A percentile compares a stretch with the other conserved stretches of the same genome.
Evolutionary conservation across 2,797 vertebrate genomes (phyloP).

Genomic region (Psittacula echo): DNA sequence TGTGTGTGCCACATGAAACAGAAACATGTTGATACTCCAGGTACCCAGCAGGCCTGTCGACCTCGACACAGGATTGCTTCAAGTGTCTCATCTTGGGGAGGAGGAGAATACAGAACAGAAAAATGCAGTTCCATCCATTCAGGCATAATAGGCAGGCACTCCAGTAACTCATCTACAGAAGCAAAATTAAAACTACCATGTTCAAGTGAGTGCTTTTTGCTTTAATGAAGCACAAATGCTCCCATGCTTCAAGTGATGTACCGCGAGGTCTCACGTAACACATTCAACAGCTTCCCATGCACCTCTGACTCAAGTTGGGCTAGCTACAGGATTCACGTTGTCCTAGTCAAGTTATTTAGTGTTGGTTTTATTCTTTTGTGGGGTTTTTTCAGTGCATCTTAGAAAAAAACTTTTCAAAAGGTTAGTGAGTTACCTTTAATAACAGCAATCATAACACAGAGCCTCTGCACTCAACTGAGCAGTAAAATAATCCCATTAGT

Average conservation of each 20-base stretch:
- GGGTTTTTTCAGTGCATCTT: conserved; percentile 74
- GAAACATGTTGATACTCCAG: conserved; percentile 30
- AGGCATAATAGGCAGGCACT: conserved; percentile 7
- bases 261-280: background rate
- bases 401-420: conserved; percentile 30
- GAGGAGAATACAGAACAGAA: conserved; percentile 1
- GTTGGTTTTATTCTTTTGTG: background rate
- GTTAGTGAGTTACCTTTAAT: conserved; percentile 51
- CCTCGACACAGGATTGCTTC: conserved; percentile 49
- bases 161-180: conserved; percentile 6
- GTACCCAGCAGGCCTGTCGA: background rate
- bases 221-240: background rate
- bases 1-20: background rate
- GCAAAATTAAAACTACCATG: conserved; percentile 32
- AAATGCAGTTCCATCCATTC: background rate
- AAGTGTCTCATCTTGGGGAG: conserved; percentile 10
- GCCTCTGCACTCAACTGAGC: conserved; percentile 20
- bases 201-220: conserved; percentile 6
- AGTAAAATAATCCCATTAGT: conserved; percentile 59
- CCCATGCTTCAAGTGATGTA: conserved; percentile 11
- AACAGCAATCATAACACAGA: conserved; percentile 47
- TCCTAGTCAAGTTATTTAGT: conserved; percentile 66
- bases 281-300: conserved; percentile 16
- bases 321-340: conserved; percentile 35
- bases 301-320: conserved; percentile 23